Conservation (phyloP, 1,140 invertebrate genomes). For the Macrostomum lignano region DNA sequence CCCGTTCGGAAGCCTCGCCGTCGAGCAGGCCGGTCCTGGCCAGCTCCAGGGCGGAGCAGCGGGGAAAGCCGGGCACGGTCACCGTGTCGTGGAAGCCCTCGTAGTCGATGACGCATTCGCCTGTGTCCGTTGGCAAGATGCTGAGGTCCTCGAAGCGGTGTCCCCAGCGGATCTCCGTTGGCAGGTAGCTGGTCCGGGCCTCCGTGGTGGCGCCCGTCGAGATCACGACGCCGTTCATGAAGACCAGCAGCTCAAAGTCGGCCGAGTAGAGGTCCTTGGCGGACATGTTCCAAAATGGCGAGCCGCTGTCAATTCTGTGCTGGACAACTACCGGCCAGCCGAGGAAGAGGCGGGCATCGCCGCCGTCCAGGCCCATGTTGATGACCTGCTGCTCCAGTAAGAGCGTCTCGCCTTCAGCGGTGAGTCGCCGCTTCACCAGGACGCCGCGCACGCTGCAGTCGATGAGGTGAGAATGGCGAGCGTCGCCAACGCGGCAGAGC, state of each 20-base stretch:
- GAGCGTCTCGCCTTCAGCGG: conserved; percentile 32
- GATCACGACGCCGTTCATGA: conserved; percentile 18
- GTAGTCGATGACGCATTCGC: conserved; percentile 67
- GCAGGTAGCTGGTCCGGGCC: conserved; percentile 30
- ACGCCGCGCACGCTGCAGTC: conserved; percentile 59
- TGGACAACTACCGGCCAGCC: no score
- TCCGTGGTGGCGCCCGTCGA: conserved; percentile 28
- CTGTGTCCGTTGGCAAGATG: conserved; percentile 51
- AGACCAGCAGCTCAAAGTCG: conserved; percentile 11
- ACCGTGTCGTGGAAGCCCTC: no score
- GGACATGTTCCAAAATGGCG: conserved; percentile 57
- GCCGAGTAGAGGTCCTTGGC: conserved; percentile 49
- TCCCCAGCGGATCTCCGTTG: conserved; percentile 68
- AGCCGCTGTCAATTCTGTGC: conserved; percentile 52
- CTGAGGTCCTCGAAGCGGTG: conserved; percentile 75
- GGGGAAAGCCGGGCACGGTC: conserved; percentile 79
- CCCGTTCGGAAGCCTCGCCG: no score
- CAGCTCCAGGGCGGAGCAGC: no score
- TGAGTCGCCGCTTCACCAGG: conserved; percentile 56
- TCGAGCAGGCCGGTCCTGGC: no score
- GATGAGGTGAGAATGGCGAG: conserved; percentile 87
- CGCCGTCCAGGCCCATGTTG: conserved; percentile 44
- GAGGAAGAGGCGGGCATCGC: conserved; percentile 55
- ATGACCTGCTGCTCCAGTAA: conserved; percentile 27
- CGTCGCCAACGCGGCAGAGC: conserved; percentile 80